Base-by-base conservation (phyloP, 2,113 vertebrate genomes). In the Saccopteryx bilineata region DNA sequence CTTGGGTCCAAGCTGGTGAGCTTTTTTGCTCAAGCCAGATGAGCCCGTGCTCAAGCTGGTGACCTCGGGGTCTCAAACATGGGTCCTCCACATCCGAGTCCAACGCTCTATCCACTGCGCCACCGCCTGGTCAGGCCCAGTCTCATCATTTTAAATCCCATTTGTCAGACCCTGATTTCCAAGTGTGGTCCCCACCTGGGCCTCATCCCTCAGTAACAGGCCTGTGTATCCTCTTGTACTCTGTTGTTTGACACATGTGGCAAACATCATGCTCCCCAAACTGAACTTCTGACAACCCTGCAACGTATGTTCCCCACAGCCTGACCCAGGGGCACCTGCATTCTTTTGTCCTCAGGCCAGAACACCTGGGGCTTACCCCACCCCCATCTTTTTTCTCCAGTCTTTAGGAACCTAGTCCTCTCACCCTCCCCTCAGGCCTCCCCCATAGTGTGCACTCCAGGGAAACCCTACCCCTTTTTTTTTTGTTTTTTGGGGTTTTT, bases 391-490 rank as follows among this genome's bases (percentile, higher is more conserved):
- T 56, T 21, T 65, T 33, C 9, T 26, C 14, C 33, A 6, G 56
- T 21, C 33, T 50, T 0, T 33, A 0, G 0, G 54, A 39, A 1
- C 8, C 26, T 7, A 19, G 3, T 69, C 12, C 19, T 39, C 21
- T 46, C 33, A 13, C 3, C 33, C 39, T 33, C 26, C 26, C 1
- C 15, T 9, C n/a, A 63, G 7, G 61, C 48, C 11, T 28, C 14
- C 31, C 13, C 61, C 46, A 68, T 7, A 13, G 71, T 23, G 71
- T 18, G 39, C 28, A 39, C 39, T 39, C 39, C 39, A 39, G 39
- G 39, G 39, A 39, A 39, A 7, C n/a, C n/a, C 39, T 8, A 1
- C 54, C 54, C 28, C 5, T 17, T 33, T 66, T 50, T 66, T 39
- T 39, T 39, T 39, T 39, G 39, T 39, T 39, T 39, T 39, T 39